phyloP scores from a whole-genome alignment of 1,140 invertebrate species.

The Drosophila bipectinata region DNA sequence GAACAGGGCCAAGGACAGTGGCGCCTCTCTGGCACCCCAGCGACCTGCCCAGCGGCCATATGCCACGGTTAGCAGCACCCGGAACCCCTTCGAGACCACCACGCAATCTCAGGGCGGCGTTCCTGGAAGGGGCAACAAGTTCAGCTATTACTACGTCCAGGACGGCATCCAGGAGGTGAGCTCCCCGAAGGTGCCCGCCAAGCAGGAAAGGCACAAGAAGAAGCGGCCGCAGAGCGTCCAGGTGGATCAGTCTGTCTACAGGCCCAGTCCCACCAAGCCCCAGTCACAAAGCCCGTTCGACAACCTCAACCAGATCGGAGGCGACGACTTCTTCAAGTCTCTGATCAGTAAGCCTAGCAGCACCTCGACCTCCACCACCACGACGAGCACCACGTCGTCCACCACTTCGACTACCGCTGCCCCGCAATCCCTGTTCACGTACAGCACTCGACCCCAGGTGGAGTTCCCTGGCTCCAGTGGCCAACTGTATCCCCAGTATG shows the following conservation, averaged over 20 bases:
- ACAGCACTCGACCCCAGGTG: constrained; percentile 67
- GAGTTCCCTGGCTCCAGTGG: constrained; percentile 75
- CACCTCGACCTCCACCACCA: constrained; percentile 59
- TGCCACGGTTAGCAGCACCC: constrained; percentile 43
- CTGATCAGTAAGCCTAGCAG: constrained; percentile 51
- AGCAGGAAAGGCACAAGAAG: constrained; percentile 75
- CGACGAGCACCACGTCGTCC: constrained; percentile 45
- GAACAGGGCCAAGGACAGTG: constrained; percentile 82
- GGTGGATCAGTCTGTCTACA: constrained; percentile 61
- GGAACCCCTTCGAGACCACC: constrained; percentile 65
- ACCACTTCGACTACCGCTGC: constrained; percentile 69
- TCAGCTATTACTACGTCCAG: constrained; percentile 74
- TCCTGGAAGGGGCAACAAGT: constrained; percentile 70
- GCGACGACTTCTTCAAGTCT: constrained; percentile 75
- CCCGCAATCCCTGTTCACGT: constrained; percentile 67
- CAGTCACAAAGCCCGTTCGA: constrained; percentile 70
- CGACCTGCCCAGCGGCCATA: constrained; percentile 52
- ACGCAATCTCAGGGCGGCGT: constrained; percentile 46
- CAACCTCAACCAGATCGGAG: constrained; percentile 73
- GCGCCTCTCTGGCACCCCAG: constrained; percentile 29
- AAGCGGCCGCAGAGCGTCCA: constrained; percentile 68
- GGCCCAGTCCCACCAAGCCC: constrained; percentile 50
- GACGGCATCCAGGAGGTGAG: constrained; percentile 78
- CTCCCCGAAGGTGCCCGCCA: constrained; percentile 64
- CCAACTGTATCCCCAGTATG: constrained; percentile 69